Conservation (phyloP, 2,113 vertebrate genomes). For the Nothocercus nigrocapillus region DNA sequence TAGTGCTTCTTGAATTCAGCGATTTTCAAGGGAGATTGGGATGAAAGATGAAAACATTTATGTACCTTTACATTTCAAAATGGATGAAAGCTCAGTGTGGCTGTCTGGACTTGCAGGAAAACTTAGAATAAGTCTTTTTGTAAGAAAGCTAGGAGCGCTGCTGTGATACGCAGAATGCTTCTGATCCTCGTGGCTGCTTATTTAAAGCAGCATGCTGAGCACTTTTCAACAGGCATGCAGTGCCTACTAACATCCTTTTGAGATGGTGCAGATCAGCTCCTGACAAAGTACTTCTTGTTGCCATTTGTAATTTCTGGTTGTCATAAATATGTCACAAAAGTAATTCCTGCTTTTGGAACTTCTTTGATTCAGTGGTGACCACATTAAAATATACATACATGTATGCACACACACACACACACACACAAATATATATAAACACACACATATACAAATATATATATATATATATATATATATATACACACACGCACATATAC, state of each 20-base stretch:
- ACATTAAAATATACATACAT: neutral
- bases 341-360: conserved; percentile 36
- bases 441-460: too few relatives aligned
- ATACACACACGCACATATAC: neutral
- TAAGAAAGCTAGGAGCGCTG: conserved; percentile 32
- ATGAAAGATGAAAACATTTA: conserved; percentile 9
- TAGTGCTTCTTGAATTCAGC: neutral
- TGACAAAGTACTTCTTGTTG: conserved; percentile 50
- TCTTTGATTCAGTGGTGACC: conserved; percentile 30
- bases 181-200: conserved; percentile 63
- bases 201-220: conserved; percentile 65
- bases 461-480: too few relatives aligned
- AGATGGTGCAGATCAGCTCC: conserved; percentile 56
- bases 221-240: conserved; percentile 42
- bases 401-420: too few relatives aligned
- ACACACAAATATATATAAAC: too few relatives aligned
- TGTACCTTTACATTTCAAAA: conserved; percentile 36
- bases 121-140: conserved; percentile 20
- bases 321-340: conserved; percentile 60
- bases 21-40: conserved; percentile 5
- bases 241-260: conserved; percentile 56
- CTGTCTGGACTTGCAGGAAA: conserved; percentile 23
- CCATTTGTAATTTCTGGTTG: conserved; percentile 49
- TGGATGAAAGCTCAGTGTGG: conserved; percentile 8
- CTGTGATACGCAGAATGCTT: conserved; percentile 51